These are phyloP conservation scores for Acanthopagrus latus DNA, from an alignment of 2,797 vertebrate species.

Conservation along the genomic window DNA sequence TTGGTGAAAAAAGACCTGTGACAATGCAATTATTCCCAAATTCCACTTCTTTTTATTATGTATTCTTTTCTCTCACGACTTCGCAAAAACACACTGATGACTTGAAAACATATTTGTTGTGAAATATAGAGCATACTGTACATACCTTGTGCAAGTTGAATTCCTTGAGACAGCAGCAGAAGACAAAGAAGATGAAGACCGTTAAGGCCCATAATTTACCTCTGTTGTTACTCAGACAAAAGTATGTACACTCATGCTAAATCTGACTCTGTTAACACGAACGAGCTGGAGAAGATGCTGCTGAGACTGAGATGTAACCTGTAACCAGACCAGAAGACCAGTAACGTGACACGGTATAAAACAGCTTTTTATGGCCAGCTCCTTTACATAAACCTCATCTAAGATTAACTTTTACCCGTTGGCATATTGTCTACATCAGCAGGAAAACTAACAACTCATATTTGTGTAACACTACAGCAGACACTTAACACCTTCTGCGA, in stretches of 20 bases:
- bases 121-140: slow-evolving; percentile 5
- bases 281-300: slow-evolving; percentile 29
- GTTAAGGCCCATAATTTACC: slow-evolving; percentile 67
- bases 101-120: not conserved
- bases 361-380: slow-evolving; percentile 73
- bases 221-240: slow-evolving; percentile 13
- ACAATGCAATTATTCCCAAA: not conserved
- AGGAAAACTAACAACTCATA: slow-evolving; percentile 54
- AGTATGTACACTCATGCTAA: slow-evolving; percentile 40
- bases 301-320: slow-evolving; percentile 34
- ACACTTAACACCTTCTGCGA: not conserved
- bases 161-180: slow-evolving; percentile 66
- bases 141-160: slow-evolving; percentile 74
- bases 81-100: not conserved
- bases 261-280: slow-evolving; percentile 10
- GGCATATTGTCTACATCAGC: slow-evolving; percentile 75
- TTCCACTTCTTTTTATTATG: not conserved
- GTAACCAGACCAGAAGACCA: slow-evolving; percentile 39
- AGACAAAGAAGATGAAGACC: slow-evolving; percentile 67
- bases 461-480: slow-evolving; percentile 29
- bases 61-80: not conserved
- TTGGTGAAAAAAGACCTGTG: not conserved
- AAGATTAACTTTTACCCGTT: slow-evolving; percentile 84
- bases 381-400: slow-evolving; percentile 78
- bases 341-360: slow-evolving; percentile 49